Conservation (phyloP, 30 jellyfish, hydroid and myxozoan species). For the Mastigias papua region DNA sequence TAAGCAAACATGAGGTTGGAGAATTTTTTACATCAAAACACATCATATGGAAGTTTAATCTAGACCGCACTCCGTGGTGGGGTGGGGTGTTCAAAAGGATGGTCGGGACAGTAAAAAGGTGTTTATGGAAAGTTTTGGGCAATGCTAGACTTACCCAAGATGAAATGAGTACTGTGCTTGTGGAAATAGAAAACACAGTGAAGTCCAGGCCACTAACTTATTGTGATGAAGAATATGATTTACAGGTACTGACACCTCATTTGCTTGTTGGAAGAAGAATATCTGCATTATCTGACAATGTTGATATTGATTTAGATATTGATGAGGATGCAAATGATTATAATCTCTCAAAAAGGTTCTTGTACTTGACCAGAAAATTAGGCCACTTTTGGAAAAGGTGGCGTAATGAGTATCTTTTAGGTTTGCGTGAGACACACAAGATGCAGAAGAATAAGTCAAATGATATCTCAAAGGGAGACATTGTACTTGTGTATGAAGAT, state of each 20-base stretch:
- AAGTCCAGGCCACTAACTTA: slow-evolving; percentile 32
- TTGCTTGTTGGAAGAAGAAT: slow-evolving; percentile 29
- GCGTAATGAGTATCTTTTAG: slow-evolving; percentile 48
- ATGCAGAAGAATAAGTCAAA: background rate
- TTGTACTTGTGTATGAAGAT: slow-evolving; percentile 57
- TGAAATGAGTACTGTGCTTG: slow-evolving; percentile 29
- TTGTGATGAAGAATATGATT: background rate
- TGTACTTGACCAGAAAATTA: slow-evolving; percentile 24
- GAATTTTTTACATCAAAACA: background rate
- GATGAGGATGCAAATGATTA: background rate
- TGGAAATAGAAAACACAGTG: slow-evolving; percentile 19
- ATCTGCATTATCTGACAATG: slow-evolving; percentile 16
- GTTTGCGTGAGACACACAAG: slow-evolving; percentile 36
- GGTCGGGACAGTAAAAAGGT: slow-evolving; percentile 38
- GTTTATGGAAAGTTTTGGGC: slow-evolving; percentile 26
- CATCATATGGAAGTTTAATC: slow-evolving; percentile 12
- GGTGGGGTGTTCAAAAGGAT: slow-evolving; percentile 36
- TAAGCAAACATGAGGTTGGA: background rate
- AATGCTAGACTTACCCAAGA: slow-evolving; percentile 21
- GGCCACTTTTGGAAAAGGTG: slow-evolving; percentile 46
- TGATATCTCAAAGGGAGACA: slow-evolving; percentile 16
- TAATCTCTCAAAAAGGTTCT: slow-evolving; percentile 1
- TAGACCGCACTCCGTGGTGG: slow-evolving; percentile 39
- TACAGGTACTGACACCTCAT: slow-evolving; percentile 16
- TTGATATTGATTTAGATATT: background rate